Conservation (phyloP, 2,113 vertebrate species). For the Bos javanicus region DNA sequence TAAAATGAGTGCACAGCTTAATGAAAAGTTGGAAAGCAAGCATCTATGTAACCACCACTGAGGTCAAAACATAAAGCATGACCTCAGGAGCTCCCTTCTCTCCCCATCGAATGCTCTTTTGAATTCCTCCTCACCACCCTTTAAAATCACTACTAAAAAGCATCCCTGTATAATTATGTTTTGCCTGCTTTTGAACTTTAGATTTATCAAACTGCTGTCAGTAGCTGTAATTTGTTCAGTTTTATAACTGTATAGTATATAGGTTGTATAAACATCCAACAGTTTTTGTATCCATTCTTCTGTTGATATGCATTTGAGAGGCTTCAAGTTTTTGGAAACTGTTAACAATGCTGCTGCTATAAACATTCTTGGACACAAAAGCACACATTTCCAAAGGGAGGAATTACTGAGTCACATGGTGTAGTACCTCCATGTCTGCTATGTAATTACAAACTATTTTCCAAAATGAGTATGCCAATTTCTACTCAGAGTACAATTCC, state of each 20-base stretch:
- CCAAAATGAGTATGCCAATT: neutral
- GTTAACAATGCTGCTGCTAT: neutral
- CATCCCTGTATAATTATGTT: neutral
- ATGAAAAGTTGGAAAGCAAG: neutral
- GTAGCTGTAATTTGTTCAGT: neutral
- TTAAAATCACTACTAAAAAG: neutral
- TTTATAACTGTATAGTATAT: neutral
- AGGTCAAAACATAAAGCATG: neutral
- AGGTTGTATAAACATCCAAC: neutral
- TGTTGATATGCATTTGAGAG: neutral
- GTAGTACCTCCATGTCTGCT: neutral
- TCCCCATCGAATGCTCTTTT: neutral
- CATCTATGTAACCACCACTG: neutral
- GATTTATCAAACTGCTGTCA: neutral
- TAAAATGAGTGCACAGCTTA: neutral
- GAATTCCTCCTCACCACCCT: neutral
- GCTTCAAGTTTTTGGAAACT: neutral
- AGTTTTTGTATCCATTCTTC: neutral
- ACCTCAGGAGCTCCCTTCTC: neutral
- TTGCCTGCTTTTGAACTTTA: neutral
- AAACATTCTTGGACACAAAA: neutral
- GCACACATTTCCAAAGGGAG: neutral
- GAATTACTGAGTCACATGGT: neutral
- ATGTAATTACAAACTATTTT: neutral
- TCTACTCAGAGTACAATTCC: neutral